Evolutionary conservation across 2,797 vertebrate genomes (phyloP).

Genomic region (Sphaeramia orbicularis): DNA sequence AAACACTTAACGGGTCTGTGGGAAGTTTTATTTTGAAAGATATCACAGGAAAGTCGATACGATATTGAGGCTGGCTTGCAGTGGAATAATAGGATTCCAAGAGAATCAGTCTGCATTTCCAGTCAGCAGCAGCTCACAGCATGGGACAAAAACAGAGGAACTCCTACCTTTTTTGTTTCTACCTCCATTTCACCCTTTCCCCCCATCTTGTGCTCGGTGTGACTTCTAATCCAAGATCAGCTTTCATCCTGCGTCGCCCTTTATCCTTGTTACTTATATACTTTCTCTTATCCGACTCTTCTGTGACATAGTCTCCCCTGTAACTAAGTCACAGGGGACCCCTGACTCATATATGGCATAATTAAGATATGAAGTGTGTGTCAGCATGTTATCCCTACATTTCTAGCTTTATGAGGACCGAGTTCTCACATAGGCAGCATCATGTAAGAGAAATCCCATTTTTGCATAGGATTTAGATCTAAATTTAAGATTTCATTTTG

Average conservation of each 20-base stretch:
- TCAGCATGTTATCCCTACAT: constrained; percentile 5
- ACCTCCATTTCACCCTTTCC: neutral
- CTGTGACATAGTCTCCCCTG: constrained; percentile 44
- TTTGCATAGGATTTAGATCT: neutral
- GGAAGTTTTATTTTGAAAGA: constrained; percentile 62
- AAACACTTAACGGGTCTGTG: no score
- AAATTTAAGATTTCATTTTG: neutral
- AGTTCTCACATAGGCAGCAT: neutral
- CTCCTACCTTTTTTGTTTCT: constrained; percentile 21
- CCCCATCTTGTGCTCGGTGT: constrained; percentile 9
- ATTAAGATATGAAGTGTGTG: constrained; percentile 51
- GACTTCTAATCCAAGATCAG: constrained; percentile 35
- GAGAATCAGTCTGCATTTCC: constrained; percentile 53
- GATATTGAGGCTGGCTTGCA: constrained; percentile 7
- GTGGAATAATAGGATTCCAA: constrained; percentile 20
- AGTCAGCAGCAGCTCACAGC: constrained; percentile 40
- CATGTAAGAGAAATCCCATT: neutral
- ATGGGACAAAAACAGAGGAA: constrained; percentile 13
- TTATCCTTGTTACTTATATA: constrained; percentile 27
- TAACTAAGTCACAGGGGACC: constrained; percentile 54
- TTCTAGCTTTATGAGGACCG: constrained; percentile 36
- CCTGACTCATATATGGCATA: constrained; percentile 38
- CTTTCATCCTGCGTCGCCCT: constrained; percentile 44
- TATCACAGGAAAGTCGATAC: constrained; percentile 31
- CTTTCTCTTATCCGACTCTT: constrained; percentile 48